Percentiles rank a stretch among this genome's conserved stretches.
phyloP scores from a whole-genome alignment of 2,797 vertebrate species.

The Gymnopithys bicolor region DNA sequence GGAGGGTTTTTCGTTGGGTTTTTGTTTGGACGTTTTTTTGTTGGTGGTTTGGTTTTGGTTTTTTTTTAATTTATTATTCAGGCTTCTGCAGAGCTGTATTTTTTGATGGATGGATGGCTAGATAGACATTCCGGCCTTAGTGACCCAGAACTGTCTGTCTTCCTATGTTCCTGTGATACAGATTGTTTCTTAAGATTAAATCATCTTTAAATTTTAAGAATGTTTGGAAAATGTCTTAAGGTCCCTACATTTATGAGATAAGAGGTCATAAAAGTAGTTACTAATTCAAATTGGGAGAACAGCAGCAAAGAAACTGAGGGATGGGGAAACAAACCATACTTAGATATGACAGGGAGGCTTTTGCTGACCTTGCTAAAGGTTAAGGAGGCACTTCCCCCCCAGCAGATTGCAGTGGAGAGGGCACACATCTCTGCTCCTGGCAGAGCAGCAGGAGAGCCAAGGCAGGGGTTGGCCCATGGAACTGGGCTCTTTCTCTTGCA shows the following conservation, averaged over 20 bases:
- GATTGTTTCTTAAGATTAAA: not conserved
- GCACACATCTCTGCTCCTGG: not conserved
- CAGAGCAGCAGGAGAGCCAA: not conserved
- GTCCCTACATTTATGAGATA: not conserved
- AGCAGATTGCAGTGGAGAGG: not conserved
- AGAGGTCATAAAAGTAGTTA: not conserved
- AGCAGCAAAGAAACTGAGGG: not conserved
- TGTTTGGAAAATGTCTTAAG: not conserved
- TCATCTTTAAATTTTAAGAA: not conserved
- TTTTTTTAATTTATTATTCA: not conserved
- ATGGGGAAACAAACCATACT: not conserved
- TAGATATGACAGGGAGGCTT: not conserved
- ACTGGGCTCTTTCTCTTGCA: not conserved
- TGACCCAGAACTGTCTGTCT: not conserved
- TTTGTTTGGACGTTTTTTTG: not conserved
- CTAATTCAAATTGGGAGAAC: not conserved
- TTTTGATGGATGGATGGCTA: not conserved
- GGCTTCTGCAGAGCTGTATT: not conserved
- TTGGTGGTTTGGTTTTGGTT: not conserved
- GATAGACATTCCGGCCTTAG: not conserved
- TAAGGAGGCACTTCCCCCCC: not conserved
- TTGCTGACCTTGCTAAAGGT: not conserved
- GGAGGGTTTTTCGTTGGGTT: rapidly evolving
- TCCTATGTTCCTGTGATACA: not conserved
- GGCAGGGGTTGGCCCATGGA: not conserved